Percentiles rank a stretch among this genome's conserved stretches.
These are phyloP conservation scores for Chelmon rostratus DNA, from an alignment of 2,797 vertebrate genomes.

Conservation along the genomic window DNA sequence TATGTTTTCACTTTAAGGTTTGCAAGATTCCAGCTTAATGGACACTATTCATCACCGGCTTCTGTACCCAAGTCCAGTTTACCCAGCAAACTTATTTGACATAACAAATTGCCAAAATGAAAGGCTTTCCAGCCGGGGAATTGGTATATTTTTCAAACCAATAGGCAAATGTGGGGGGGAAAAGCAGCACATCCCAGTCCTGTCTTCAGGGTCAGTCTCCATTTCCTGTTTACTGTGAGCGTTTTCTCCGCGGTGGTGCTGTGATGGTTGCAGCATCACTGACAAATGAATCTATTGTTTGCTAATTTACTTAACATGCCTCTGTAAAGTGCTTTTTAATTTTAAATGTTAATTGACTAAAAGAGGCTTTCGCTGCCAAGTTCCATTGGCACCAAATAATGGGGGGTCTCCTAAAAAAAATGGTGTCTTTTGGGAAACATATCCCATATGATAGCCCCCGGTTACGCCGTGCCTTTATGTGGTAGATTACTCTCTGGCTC, in stretches of 20 bases:
- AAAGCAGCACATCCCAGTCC: constrained; percentile 20
- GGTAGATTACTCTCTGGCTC: constrained; percentile 86
- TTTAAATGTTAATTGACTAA: constrained; percentile 82
- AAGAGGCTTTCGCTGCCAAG: constrained; percentile 76
- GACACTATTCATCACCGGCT: constrained; percentile 85
- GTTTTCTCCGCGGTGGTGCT: constrained; percentile 12
- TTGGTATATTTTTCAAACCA: constrained; percentile 83
- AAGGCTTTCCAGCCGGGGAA: constrained; percentile 75
- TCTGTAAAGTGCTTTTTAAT: constrained; percentile 80
- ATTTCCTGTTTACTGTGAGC: constrained; percentile 33
- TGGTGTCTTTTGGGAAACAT: constrained; percentile 70
- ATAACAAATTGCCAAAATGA: constrained; percentile 86
- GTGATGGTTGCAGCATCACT: constrained; percentile 37
- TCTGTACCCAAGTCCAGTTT: constrained; percentile 84
- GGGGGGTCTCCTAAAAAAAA: constrained; percentile 71
- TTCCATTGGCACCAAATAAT: constrained; percentile 75
- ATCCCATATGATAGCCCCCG: constrained; percentile 76
- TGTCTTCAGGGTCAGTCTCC: constrained; percentile 46
- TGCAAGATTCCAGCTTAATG: constrained; percentile 86
- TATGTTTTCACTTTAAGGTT: constrained; percentile 89
- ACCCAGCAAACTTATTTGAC: constrained; percentile 83
- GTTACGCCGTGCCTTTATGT: constrained; percentile 80
- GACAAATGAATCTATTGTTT: constrained; percentile 71
- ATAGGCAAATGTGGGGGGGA: constrained; percentile 64
- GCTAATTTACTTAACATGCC: constrained; percentile 79